These are phyloP conservation scores for Phrynocephalus versicolor DNA, from an alignment of 2,113 vertebrate genomes.

Conservation along the genomic window DNA sequence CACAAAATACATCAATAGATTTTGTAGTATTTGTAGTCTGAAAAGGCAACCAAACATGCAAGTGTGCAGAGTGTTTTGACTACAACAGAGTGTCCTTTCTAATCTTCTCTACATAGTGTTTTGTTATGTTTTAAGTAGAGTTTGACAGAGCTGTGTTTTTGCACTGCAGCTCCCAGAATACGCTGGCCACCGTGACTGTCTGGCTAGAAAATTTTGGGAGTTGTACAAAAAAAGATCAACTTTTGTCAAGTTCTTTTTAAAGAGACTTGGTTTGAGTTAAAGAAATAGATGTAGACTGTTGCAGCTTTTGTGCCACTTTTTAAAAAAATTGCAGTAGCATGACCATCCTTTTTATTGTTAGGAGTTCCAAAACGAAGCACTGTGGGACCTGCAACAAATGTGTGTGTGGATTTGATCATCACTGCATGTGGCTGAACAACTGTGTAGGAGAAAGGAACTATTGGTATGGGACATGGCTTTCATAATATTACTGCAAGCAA, in stretches of 20 bases:
- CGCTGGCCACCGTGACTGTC: not conserved
- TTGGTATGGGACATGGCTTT: constrained; percentile 72
- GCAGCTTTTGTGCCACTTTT: not conserved
- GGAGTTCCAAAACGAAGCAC: constrained; percentile 93
- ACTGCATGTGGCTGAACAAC: constrained; percentile 99
- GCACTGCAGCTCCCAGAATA: not conserved
- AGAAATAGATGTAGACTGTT: accelerated
- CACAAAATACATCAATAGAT: too few relatives aligned
- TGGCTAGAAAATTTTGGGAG: not conserved
- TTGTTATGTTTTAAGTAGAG: too few relatives aligned
- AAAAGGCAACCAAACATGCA: too few relatives aligned
- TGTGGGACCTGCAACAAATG: constrained; percentile 98
- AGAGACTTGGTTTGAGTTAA: too few relatives aligned
- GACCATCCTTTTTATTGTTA: constrained; percentile 73
- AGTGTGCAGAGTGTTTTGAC: too few relatives aligned
- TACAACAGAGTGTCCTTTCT: too few relatives aligned
- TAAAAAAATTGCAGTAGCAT: not conserved
- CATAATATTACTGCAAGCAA: not conserved
- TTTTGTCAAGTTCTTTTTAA: too few relatives aligned
- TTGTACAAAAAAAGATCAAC: not conserved
- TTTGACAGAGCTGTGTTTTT: not conserved
- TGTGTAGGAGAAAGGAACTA: constrained; percentile 97
- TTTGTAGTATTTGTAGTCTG: too few relatives aligned
- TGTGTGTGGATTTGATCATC: constrained; percentile 94
- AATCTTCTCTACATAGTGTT: too few relatives aligned